Conservation (phyloP, 2,113 vertebrate genomes). For the Apus apus region DNA sequence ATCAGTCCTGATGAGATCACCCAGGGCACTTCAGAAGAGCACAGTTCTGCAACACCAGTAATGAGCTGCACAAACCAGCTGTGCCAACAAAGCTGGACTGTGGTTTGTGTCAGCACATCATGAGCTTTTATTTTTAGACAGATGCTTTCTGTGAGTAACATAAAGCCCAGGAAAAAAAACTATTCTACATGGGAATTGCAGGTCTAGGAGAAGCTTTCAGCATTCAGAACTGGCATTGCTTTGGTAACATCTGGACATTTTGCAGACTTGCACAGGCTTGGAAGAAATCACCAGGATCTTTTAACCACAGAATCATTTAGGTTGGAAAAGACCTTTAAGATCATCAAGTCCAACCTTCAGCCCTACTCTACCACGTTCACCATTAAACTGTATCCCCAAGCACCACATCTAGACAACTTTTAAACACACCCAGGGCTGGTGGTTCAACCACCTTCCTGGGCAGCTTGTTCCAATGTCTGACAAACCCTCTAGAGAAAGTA, state of each 20-base stretch:
- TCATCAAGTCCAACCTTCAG: no score
- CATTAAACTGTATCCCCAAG: no score
- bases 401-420: no score
- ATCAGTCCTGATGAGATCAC: accelerated
- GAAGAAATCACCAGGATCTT: not conserved
- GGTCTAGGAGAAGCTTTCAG: not conserved
- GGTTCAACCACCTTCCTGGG: no score
- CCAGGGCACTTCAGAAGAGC: not conserved
- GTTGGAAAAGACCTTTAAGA: no score
- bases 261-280: not conserved
- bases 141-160: not conserved
- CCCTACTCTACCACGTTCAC: no score
- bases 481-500: no score
- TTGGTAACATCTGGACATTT: accelerated
- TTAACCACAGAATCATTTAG: no score
- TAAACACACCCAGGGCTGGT: no score
- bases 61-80: not conserved
- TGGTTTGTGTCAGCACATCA: not conserved
- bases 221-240: not conserved
- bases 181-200: accelerated
- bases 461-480: no score
- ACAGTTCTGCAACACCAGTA: not conserved
- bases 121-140: not conserved
- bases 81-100: not conserved
- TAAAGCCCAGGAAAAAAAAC: not conserved